phyloP scores from a whole-genome alignment of 2,797 vertebrate species.

The Valencia hispanica region DNA sequence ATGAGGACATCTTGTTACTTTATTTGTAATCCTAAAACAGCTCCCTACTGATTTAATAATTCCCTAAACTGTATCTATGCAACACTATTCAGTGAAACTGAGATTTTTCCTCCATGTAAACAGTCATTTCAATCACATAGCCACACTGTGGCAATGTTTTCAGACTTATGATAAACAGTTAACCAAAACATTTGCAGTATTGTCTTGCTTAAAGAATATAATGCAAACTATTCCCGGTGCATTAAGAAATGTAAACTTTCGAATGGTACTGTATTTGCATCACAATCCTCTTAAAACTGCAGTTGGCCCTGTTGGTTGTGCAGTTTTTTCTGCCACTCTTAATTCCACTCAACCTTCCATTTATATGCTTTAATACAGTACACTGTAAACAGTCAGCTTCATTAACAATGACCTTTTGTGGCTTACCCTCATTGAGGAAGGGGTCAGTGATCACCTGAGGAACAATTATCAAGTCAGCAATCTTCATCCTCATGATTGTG shows the following conservation, averaged over 20 bases:
- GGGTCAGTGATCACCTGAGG: neutral
- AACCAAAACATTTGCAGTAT: neutral
- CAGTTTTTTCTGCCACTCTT: neutral
- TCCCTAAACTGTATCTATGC: conserved; percentile 4
- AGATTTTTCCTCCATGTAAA: neutral
- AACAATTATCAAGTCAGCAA: neutral
- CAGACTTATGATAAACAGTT: neutral
- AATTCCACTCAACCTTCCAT: neutral
- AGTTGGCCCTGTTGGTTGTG: neutral
- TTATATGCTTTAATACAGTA: neutral
- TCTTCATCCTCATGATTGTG: neutral
- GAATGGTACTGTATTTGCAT: neutral
- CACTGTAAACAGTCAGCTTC: neutral
- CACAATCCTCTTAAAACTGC: neutral
- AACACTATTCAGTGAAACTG: neutral
- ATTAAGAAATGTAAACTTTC: neutral
- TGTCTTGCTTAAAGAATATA: neutral
- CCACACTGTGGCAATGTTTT: neutral
- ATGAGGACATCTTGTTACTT: conserved; percentile 43
- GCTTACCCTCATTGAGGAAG: no score
- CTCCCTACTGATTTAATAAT: conserved; percentile 20
- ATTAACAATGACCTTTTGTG: neutral
- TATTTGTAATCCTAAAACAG: conserved; percentile 40
- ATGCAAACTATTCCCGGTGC: neutral
- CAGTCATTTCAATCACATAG: neutral